phyloP scores from a whole-genome alignment of 2,888 invertebrate species.

The Scaeva pyrastri region DNA sequence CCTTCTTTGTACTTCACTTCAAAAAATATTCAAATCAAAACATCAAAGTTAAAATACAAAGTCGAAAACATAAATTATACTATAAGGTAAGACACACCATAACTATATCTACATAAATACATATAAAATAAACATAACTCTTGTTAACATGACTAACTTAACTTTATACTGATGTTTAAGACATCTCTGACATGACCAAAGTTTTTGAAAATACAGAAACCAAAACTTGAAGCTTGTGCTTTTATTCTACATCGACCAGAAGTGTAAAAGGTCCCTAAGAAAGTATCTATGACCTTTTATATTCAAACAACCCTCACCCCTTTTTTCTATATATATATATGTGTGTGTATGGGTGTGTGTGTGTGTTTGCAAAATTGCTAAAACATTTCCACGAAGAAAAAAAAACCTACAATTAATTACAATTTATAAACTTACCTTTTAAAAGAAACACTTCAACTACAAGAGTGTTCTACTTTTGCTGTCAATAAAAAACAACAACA shows the following conservation, averaged over 20 bases:
- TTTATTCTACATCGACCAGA: no score
- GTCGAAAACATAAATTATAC: conserved; percentile 60
- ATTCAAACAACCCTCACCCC: not conserved
- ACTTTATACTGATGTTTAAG: no score
- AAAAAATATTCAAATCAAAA: conserved; percentile 29
- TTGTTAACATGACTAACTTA: not conserved
- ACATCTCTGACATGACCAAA: conserved; percentile 13
- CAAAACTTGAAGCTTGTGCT: no score
- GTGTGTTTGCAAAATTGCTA: no score
- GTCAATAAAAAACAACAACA: conserved; percentile 29
- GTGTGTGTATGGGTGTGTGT: no score
- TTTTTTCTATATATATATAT: not conserved
- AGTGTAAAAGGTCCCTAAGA: no score
- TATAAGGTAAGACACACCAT: no score
- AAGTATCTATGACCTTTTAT: not conserved
- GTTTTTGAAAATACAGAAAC: not conserved
- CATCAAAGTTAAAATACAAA: conserved; percentile 61
- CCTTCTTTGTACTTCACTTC: not conserved
- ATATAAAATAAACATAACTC: no score
- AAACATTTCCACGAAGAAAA: not conserved
- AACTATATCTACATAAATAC: no score
- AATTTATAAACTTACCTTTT: conserved; percentile 63
- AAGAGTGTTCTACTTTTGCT: conserved; percentile 51
- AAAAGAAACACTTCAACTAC: conserved; percentile 47
- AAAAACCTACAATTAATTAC: conserved; percentile 35